phyloP scores from a whole-genome alignment of 1,140 invertebrate genomes.

The Drosophila lacteicornis region DNA sequence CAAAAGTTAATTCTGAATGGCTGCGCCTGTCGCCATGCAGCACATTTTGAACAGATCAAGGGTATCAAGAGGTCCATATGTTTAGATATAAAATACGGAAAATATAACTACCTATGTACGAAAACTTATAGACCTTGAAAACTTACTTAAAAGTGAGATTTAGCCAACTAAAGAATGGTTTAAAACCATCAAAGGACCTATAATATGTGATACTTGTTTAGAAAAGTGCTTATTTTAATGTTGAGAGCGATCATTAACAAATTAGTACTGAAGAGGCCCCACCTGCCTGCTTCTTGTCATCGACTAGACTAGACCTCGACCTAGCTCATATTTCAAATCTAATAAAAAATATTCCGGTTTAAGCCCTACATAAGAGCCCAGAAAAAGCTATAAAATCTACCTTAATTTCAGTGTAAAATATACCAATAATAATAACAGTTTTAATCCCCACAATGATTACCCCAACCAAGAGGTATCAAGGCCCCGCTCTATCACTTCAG shows the following conservation, averaged over 20 bases:
- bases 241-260: background rate
- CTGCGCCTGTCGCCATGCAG: slow-evolving; percentile 49
- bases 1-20: slow-evolving; percentile 62
- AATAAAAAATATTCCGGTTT: too few relatives aligned
- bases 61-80: slow-evolving; percentile 19
- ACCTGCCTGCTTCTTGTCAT: too few relatives aligned
- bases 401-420: background rate
- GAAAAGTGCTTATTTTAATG: too few relatives aligned
- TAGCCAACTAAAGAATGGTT: background rate
- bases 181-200: background rate
- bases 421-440: background rate
- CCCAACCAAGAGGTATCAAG: slow-evolving; percentile 2
- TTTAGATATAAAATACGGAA: background rate
- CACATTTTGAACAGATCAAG: slow-evolving; percentile 35
- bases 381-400: too few relatives aligned
- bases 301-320: too few relatives aligned
- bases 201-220: background rate
- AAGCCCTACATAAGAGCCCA: too few relatives aligned
- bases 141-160: background rate
- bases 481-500: slow-evolving; percentile 4
- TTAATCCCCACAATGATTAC: background rate
- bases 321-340: too few relatives aligned
- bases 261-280: background rate
- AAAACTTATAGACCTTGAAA: background rate
- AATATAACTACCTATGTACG: background rate